A percentile compares a stretch with the other conserved stretches of the same genome.
These are phyloP conservation scores for Lepidochitona cinerea DNA, from an alignment of 2,888 invertebrate genomes.

Conservation along the genomic window DNA sequence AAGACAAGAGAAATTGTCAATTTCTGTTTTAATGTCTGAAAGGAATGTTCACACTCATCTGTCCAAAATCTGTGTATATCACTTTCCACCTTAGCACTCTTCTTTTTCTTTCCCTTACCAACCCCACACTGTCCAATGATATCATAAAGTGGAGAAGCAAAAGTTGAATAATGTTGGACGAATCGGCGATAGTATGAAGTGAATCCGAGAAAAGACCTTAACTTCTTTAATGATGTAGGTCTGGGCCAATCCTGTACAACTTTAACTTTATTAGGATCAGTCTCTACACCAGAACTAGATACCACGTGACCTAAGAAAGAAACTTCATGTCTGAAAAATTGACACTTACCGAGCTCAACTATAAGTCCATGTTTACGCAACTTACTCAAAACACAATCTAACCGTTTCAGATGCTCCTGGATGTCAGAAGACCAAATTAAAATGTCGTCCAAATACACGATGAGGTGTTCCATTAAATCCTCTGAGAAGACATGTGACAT, in stretches of 20 bases:
- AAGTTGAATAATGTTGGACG: neutral
- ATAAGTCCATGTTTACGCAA: neutral
- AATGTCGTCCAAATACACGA: neutral
- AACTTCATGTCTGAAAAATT: neutral
- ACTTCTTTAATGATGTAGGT: neutral
- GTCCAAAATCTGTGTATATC: constrained; percentile 10
- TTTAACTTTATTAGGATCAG: neutral
- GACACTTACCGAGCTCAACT: neutral
- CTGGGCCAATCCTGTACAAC: neutral
- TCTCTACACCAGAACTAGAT: neutral
- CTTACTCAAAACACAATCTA: neutral
- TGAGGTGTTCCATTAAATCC: neutral
- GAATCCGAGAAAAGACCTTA: neutral
- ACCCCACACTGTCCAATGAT: neutral
- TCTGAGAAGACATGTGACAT: constrained; percentile 7
- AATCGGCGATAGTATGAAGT: neutral
- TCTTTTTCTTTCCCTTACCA: neutral
- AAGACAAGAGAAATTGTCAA: constrained; percentile 26
- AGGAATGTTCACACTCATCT: constrained; percentile 20
- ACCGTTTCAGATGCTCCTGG: neutral
- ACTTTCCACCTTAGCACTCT: neutral
- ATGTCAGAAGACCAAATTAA: neutral
- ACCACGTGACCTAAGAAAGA: neutral
- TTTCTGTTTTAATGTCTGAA: constrained; percentile 22
- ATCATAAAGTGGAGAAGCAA: neutral